Conservation (phyloP, 1,140 invertebrate genomes). For the Drosophila fuyamai region DNA sequence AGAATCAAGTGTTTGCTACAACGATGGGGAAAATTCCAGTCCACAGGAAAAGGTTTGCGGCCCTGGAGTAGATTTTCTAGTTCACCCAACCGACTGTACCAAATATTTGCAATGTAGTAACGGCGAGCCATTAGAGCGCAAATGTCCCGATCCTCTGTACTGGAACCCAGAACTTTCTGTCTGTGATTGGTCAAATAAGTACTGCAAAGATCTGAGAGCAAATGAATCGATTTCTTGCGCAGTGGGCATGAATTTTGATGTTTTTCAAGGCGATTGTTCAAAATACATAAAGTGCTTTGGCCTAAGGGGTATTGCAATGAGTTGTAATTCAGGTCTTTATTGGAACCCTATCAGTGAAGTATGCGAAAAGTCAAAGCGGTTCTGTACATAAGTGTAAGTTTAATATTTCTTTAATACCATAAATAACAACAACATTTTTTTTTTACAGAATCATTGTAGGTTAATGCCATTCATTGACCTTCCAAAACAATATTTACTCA, state of each 20-base stretch:
- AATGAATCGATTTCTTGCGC: conserved; percentile 7
- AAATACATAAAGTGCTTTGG: conserved; percentile 28
- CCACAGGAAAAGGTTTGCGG: conserved; percentile 19
- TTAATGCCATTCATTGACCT: not conserved
- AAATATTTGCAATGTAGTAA: conserved; percentile 39
- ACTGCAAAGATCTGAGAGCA: conserved; percentile 1
- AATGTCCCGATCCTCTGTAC: conserved; percentile 28
- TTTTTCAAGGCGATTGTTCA: conserved; percentile 21
- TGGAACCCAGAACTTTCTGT: conserved; percentile 13
- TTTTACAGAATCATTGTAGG: conserved; percentile 5
- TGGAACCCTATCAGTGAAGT: conserved; percentile 22
- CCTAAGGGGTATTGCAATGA: conserved; percentile 11
- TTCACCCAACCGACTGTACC: conserved; percentile 31
- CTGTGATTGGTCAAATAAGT: conserved; percentile 34
- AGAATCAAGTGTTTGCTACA: conserved; percentile 17
- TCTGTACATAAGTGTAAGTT: conserved; percentile 17
- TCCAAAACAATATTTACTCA: not conserved
- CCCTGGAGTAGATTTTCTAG: conserved; percentile 11
- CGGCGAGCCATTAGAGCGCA: conserved; percentile 17
- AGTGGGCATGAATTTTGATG: conserved; percentile 13
- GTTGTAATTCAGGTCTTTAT: conserved; percentile 20
- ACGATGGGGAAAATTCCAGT: not conserved
- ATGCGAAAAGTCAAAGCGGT: conserved; percentile 24
- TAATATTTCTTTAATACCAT: too few relatives aligned
- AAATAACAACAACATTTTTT: not conserved